Conservation (phyloP, 2,113 vertebrate species). For the Geococcyx californianus region DNA sequence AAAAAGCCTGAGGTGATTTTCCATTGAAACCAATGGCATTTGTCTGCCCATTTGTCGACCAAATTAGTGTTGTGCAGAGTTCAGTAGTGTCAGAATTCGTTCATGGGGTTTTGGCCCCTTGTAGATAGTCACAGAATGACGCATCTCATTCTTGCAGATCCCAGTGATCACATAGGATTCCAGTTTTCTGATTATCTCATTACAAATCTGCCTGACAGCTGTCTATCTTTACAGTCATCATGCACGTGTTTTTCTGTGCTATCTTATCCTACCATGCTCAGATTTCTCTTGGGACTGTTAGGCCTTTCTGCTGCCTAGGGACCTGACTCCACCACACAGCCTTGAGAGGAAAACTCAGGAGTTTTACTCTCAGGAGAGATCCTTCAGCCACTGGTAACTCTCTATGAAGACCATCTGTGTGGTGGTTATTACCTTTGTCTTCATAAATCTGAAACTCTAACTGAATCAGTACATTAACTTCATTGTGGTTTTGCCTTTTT, state of each 20-base stretch:
- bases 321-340: background rate
- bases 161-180: background rate
- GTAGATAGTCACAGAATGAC: background rate
- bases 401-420: background rate
- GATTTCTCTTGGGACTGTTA: fast-evolving
- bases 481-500: background rate
- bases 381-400: background rate
- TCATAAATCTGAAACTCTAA: background rate
- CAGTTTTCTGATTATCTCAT: background rate
- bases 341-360: background rate
- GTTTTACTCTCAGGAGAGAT: no score
- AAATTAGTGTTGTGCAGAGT: background rate
- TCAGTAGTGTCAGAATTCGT: background rate
- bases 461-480: background rate
- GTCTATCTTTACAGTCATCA: background rate
- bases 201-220: background rate
- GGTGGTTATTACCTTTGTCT: background rate
- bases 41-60: background rate
- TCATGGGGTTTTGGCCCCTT: background rate
- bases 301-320: background rate
- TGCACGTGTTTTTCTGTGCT: fast-evolving
- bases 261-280: background rate
- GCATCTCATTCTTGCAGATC: background rate
- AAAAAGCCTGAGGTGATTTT: background rate
- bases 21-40: background rate